phyloP scores from a whole-genome alignment of 1,140 invertebrate species.

The Drosophila trapezifrons region DNA sequence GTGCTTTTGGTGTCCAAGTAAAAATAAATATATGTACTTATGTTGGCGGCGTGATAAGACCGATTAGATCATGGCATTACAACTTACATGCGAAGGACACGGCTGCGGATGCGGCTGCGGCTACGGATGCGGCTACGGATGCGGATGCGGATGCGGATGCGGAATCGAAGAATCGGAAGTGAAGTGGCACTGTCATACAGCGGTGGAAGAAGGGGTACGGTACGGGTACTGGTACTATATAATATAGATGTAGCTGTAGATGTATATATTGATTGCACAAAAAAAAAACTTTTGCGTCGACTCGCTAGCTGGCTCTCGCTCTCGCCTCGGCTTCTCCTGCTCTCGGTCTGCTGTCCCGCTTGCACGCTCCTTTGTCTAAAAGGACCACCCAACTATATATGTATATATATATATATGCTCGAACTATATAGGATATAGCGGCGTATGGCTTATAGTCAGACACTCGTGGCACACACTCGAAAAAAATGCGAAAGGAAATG shows the following conservation, averaged over 20 bases:
- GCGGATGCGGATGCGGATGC: slow-evolving; percentile 4
- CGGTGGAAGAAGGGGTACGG: background rate
- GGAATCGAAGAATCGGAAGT: slow-evolving; percentile 17
- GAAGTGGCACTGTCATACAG: slow-evolving; percentile 44
- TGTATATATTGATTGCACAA: slow-evolving; percentile 64
- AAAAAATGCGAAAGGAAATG: slow-evolving; percentile 40
- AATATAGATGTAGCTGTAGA: slow-evolving; percentile 31
- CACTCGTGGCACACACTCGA: slow-evolving; percentile 41
- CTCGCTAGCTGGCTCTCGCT: slow-evolving; percentile 32
- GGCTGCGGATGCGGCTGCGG: background rate
- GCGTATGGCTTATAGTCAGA: slow-evolving; percentile 35
- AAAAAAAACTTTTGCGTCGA: slow-evolving; percentile 36
- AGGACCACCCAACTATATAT: slow-evolving; percentile 34
- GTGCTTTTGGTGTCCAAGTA: slow-evolving; percentile 6
- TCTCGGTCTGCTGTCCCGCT: slow-evolving; percentile 28
- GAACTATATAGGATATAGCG: slow-evolving; percentile 23
- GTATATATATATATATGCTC: slow-evolving; percentile 9
- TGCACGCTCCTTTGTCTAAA: slow-evolving; percentile 42
- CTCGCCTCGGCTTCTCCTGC: slow-evolving; percentile 6
- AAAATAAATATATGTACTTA: slow-evolving; percentile 9
- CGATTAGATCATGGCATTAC: slow-evolving; percentile 44
- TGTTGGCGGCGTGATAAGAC: slow-evolving; percentile 1
- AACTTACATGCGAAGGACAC: slow-evolving; percentile 36
- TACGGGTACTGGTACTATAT: slow-evolving; percentile 32
- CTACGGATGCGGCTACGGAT: background rate